Percentiles rank a stretch among this genome's conserved stretches.
phyloP scores from a whole-genome alignment of 2,888 invertebrate genomes.

The Torymus auratus region DNA sequence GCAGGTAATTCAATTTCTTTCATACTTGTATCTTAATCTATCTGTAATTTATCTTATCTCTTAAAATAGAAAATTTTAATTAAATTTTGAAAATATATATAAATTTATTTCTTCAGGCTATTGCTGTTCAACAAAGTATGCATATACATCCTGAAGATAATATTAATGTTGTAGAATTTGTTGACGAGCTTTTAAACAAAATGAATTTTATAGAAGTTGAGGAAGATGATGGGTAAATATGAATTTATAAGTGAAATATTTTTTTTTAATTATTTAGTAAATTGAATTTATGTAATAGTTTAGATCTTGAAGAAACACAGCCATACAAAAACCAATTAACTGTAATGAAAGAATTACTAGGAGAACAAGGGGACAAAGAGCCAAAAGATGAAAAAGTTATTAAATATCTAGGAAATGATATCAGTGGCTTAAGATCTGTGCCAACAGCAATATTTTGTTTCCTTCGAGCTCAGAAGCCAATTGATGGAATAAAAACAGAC shows the following conservation, averaged over 20 bases:
- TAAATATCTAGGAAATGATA: slow-evolving; percentile 79
- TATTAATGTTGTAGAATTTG: slow-evolving; percentile 78
- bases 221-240: slow-evolving; percentile 73
- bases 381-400: slow-evolving; percentile 78
- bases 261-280: slow-evolving; percentile 22
- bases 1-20: slow-evolving; percentile 69
- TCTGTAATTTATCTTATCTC: not conserved
- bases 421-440: slow-evolving; percentile 83
- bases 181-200: slow-evolving; percentile 78
- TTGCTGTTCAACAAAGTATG: slow-evolving; percentile 80
- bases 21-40: no score
- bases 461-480: slow-evolving; percentile 78
- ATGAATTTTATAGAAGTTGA: slow-evolving; percentile 78
- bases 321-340: slow-evolving; percentile 80
- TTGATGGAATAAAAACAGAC: slow-evolving; percentile 78
- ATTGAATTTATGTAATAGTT: slow-evolving; percentile 62
- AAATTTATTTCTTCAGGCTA: slow-evolving; percentile 73
- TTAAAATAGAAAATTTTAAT: slow-evolving; percentile 1
- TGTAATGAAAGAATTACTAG: slow-evolving; percentile 78
- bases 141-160: slow-evolving; percentile 74
- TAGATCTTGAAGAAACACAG: slow-evolving; percentile 73
- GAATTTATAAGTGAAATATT: not conserved
- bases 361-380: slow-evolving; percentile 72
- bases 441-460: slow-evolving; percentile 86
- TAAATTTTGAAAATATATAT: slow-evolving; percentile 10